phyloP scores from a whole-genome alignment of 2,888 invertebrate species.

The Ditylenchus weischeri region DNA sequence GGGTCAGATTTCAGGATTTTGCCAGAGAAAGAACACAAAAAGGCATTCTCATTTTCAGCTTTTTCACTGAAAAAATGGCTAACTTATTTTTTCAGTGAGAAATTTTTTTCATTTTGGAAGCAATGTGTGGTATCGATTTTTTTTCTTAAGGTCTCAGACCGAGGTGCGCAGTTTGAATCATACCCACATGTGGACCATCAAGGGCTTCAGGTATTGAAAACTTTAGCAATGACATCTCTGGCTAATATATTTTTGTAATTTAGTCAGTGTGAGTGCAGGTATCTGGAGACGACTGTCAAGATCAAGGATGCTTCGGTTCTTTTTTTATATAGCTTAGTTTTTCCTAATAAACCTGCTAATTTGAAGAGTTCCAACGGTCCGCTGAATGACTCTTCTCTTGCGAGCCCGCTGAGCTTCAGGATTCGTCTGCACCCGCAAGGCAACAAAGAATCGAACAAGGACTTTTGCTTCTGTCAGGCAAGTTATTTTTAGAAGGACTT shows the following conservation, averaged over 20 bases:
- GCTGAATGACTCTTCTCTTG: neutral
- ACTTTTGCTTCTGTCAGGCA: slow-evolving; percentile 59
- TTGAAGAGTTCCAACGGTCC: neutral
- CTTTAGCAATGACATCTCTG: neutral
- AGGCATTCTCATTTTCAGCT: too few relatives aligned
- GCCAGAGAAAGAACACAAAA: too few relatives aligned
- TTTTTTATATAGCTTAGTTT: neutral
- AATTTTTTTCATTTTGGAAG: too few relatives aligned
- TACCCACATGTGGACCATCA: slow-evolving; percentile 56
- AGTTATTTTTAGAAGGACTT: neutral
- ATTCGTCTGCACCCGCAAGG: slow-evolving; percentile 58
- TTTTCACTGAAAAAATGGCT: too few relatives aligned
- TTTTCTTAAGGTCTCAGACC: slow-evolving; percentile 29
- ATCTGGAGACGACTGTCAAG: slow-evolving; percentile 55
- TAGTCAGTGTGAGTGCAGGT: slow-evolving; percentile 56
- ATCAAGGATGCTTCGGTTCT: slow-evolving; percentile 36
- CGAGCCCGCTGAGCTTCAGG: slow-evolving; percentile 44
- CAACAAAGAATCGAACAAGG: slow-evolving; percentile 59
- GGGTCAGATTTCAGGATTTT: too few relatives aligned
- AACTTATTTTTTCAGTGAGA: too few relatives aligned
- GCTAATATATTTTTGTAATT: slow-evolving; percentile 39
- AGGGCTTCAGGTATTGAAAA: slow-evolving; percentile 44
- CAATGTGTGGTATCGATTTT: too few relatives aligned
- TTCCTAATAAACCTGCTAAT: neutral
- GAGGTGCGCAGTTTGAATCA: slow-evolving; percentile 47